Conservation (phyloP, 2,888 invertebrate species). For the Calliopum simillimum region DNA sequence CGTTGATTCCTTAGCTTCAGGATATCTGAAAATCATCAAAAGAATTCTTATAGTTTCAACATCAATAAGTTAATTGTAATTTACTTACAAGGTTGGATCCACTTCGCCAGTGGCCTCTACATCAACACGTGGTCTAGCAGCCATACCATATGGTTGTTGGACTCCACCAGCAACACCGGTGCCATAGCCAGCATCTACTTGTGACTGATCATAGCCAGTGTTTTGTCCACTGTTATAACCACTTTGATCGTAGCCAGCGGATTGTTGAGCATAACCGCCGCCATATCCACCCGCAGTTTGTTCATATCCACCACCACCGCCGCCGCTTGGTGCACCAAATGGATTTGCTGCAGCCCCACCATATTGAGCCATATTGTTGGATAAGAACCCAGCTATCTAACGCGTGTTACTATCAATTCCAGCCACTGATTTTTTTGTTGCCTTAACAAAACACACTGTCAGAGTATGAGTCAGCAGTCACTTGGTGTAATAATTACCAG, state of each 20-base stretch:
- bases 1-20: slow-evolving; percentile 88
- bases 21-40: slow-evolving; percentile 74
- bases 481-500: no score
- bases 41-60: background rate
- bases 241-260: slow-evolving; percentile 44
- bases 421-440: no score
- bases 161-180: slow-evolving; percentile 31
- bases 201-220: slow-evolving; percentile 43
- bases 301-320: slow-evolving; percentile 48
- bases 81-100: slow-evolving; percentile 78
- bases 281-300: slow-evolving; percentile 56
- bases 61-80: background rate
- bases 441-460: no score
- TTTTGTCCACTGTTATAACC: slow-evolving; percentile 39
- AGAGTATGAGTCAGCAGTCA: no score
- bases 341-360: slow-evolving; percentile 56
- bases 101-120: slow-evolving; percentile 88
- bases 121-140: slow-evolving; percentile 80
- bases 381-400: slow-evolving; percentile 18
- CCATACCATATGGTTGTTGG: slow-evolving; percentile 53
- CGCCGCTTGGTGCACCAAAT: slow-evolving; percentile 55
- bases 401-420: no score
- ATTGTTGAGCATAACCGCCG: slow-evolving; percentile 50
- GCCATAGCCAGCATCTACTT: slow-evolving; percentile 36
- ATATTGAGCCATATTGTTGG: slow-evolving; percentile 47